Evolutionary conservation across 2,797 vertebrate genomes (phyloP), one percentile per base, ranked within the genome.

Genomic region (Ateles fusciceps): DNA sequence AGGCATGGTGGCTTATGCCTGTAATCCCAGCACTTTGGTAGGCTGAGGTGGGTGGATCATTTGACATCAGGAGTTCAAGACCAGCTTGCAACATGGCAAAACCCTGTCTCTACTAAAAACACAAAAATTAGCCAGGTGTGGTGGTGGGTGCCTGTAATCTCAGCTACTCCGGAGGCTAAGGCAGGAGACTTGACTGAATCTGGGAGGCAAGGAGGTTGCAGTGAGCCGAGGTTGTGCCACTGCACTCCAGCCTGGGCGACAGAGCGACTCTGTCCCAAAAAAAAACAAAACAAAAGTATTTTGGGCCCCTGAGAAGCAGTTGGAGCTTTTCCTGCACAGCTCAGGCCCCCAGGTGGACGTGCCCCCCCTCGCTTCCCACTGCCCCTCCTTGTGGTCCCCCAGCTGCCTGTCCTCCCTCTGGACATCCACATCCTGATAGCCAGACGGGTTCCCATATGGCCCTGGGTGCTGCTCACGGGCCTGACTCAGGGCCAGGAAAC

Each of bases 391-490:
- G 9, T 36, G 17, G 24, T 0, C 7, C 10, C 1, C 28, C 50
- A 4, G 75, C 61, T 1, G 28, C 61, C 79, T 19, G 81, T 28
- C 80, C 33, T 39, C 68, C 26, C 21, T 36, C 12, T 28, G 50
- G 21, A 21, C 44, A 21, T 36, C 55, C 59, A 19, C 44, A 39
- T 44, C 85, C 91, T 7, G 0, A 42, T 33, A 59, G 94, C 95
- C 89, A 80, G 86, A 80, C 9, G 79, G 93, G 81, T 64, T 85
- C 92, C 84, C 92, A 48, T 46, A 39, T 83, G 93, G 89, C 81
- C 71, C 71, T 7, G 44, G 86, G 50, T 11, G 46, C 74, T 24
- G n/a, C 64, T 0, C 11, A 0, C 0, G 50, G 72, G 48, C 68
- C 64, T 21, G 80, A 85, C 84, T 68, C 87, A 46, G 55, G 74